Evolutionary conservation across 2,113 vertebrate genomes (phyloP).

Genomic region (Clupea harengus): DNA sequence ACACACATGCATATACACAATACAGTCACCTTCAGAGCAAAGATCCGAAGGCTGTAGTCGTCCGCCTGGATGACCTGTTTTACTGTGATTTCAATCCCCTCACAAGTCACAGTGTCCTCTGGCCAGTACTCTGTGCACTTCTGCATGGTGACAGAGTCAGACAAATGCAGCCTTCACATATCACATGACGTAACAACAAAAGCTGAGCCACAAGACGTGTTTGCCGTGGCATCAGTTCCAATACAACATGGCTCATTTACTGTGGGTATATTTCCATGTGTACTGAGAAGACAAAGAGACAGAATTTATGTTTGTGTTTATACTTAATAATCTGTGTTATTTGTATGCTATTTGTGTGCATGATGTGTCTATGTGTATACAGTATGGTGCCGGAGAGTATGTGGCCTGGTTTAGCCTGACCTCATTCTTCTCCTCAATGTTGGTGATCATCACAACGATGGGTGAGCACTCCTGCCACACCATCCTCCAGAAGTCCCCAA

Average conservation of each 20-base stretch:
- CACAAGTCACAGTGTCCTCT: conserved; percentile 84
- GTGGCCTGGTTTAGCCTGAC: conserved; percentile 58
- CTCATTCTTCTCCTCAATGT: conserved; percentile 98
- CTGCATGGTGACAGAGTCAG: conserved; percentile 58
- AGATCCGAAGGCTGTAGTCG: conserved; percentile 92
- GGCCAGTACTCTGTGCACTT: conserved; percentile 99
- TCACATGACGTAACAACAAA: background rate
- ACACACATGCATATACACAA: background rate
- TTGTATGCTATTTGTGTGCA: too few relatives aligned
- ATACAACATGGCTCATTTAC: background rate
- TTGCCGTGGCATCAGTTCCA: background rate
- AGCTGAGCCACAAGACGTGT: background rate
- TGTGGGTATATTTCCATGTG: background rate
- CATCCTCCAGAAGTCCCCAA: conserved; percentile 99
- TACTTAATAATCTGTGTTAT: background rate
- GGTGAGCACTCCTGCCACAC: conserved; percentile 93
- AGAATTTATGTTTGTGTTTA: background rate
- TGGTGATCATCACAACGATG: conserved; percentile 99
- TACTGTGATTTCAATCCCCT: conserved; percentile 87
- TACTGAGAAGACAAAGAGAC: background rate
- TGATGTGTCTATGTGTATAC: too few relatives aligned
- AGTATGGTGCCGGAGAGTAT: background rate
- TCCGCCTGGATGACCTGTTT: conserved; percentile 87
- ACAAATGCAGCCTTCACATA: background rate
- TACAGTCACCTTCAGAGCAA: conserved; percentile 87